Evolutionary conservation across 2,888 invertebrate species (phyloP), one percentile per base, ranked within the genome.

Genomic region (Pecten maximus): DNA sequence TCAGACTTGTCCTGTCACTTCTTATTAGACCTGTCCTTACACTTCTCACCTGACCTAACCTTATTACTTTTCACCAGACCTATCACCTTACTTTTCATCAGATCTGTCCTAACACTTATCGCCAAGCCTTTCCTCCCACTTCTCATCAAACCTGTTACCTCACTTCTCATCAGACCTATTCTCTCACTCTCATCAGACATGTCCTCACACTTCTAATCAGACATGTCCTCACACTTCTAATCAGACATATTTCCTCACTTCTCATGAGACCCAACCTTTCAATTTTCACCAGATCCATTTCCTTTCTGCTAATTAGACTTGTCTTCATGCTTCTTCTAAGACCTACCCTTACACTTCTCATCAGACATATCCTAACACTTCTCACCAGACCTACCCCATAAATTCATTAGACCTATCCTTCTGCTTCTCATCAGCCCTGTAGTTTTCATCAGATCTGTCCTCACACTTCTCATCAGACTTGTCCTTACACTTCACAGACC

Each of bases 381-480:
- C 54, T n/a, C 23, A 54, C n/a, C n/a, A n/a, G n/a, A n/a, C n/a
- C n/a, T n/a, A n/a, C n/a, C n/a, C n/a, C n/a, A n/a, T n/a, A n/a
- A n/a, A n/a, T n/a, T n/a, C n/a, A n/a, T n/a, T 44, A 44, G 44
- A 12, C 54, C 54, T n/a, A 16, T 50, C 10, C 50, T 50, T 54
- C 8, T 23, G 23, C 54, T 23, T n/a, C 54, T 50, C 8, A 50
- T 16, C 8, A 2, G 50, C 16, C 10, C 54, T 54, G 19, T 54
- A 23, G 35, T 2, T 74, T 23, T 74, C 35, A 74, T 15, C 35
- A 10, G 10, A 74, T 28, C 1, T 35, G 35, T 35, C 74, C 74
- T 28, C 12, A 74, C 23, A 54, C 54, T 19, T 54, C 23, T 54
- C 50, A 40, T 90, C 23, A 88, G 88, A 60, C 48, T 54, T 88